A percentile compares a stretch with the other conserved stretches of the same genome.
Evolutionary conservation across 2,888 invertebrate species (phyloP).

Genomic region (Drosophila mercatorum): DNA sequence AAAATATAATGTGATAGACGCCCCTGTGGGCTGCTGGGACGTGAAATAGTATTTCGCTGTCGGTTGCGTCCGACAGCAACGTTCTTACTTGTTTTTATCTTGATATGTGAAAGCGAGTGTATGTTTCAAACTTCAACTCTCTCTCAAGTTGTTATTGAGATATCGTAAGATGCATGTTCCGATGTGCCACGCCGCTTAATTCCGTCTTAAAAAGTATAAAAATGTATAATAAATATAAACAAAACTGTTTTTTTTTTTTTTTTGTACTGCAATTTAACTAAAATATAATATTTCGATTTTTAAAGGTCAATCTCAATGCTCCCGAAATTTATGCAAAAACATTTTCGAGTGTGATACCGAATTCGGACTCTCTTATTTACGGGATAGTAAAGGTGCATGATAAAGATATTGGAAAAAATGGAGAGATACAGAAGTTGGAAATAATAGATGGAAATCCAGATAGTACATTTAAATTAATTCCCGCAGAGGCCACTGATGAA

Average conservation of each 20-base stretch:
- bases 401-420: slow-evolving; percentile 93
- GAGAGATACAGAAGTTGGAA: slow-evolving; percentile 91
- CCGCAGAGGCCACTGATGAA: slow-evolving; percentile 88
- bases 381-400: slow-evolving; percentile 95
- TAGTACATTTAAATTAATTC: slow-evolving; percentile 92
- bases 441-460: slow-evolving; percentile 96
- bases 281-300: neutral
- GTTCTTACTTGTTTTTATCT: no score
- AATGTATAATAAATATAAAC: no score
- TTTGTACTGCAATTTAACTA: neutral
- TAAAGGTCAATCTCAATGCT: slow-evolving; percentile 91
- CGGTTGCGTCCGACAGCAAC: no score
- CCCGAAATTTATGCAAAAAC: slow-evolving; percentile 93
- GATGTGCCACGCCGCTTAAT: no score
- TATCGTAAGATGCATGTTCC: no score
- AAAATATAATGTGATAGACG: no score
- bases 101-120: no score
- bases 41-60: no score
- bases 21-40: no score
- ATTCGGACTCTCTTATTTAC: slow-evolving; percentile 93
- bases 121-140: no score
- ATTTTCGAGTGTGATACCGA: slow-evolving; percentile 92
- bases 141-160: no score
- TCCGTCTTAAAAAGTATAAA: no score
- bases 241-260: neutral